phyloP scores from a whole-genome alignment of 2,797 vertebrate genomes.

The Pseudopleuronectes americanus region DNA sequence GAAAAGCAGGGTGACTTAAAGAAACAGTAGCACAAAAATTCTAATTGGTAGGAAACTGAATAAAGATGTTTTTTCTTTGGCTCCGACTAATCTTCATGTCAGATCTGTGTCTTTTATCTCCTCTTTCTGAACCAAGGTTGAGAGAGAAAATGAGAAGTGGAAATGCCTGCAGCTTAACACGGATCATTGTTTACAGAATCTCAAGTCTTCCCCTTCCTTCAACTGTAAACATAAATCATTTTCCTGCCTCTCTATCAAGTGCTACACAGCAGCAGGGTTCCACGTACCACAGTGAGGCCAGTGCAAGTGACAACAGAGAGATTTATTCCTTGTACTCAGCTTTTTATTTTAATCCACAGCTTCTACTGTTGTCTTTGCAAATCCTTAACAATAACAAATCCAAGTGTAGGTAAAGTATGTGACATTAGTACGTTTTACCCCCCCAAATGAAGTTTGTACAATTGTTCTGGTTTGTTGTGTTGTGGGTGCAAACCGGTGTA shows the following conservation, averaged over 20 bases:
- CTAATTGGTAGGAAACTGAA: not conserved
- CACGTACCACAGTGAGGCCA: not conserved
- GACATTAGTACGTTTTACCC: not conserved
- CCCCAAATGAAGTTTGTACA: not conserved
- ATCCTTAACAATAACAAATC: slow-evolving; percentile 5
- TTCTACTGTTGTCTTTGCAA: slow-evolving; percentile 3
- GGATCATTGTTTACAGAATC: slow-evolving; percentile 50
- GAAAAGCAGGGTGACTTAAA: not conserved
- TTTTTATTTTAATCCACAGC: slow-evolving; percentile 27
- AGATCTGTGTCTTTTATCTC: slow-evolving; percentile 22
- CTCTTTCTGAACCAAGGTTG: slow-evolving; percentile 25
- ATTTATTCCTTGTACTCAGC: not conserved
- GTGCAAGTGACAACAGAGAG: slow-evolving; percentile 5
- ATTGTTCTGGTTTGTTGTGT: not conserved
- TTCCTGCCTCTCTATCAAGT: not conserved
- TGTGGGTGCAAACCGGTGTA: not conserved
- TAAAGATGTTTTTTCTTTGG: not conserved
- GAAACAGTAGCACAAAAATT: not conserved
- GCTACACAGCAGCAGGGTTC: not conserved
- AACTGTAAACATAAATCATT: slow-evolving; percentile 24
- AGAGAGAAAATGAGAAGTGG: slow-evolving; percentile 66
- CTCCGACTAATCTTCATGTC: slow-evolving; percentile 4
- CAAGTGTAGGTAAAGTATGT: not conserved
- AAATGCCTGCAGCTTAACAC: slow-evolving; percentile 67
- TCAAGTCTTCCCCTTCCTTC: slow-evolving; percentile 19